Evolutionary conservation across 2,888 invertebrate species (phyloP).

Genomic region (Machimus atricapillus): DNA sequence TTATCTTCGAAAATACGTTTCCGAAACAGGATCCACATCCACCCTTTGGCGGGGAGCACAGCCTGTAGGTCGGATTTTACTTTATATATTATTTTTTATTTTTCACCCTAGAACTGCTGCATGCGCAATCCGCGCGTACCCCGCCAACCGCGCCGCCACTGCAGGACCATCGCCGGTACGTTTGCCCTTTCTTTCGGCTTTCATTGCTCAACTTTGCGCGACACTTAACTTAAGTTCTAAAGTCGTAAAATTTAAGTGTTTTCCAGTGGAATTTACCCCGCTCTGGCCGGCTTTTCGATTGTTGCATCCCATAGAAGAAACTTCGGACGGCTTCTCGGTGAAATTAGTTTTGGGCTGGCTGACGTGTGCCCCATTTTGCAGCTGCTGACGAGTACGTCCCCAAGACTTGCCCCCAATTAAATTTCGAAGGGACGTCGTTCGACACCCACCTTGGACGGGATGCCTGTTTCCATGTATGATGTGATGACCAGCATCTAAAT

Average conservation of each 20-base stretch:
- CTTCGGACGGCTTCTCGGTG: not conserved
- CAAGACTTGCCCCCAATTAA: not conserved
- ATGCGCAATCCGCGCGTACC: slow-evolving; percentile 4
- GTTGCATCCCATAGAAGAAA: not conserved
- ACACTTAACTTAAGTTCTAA: slow-evolving; percentile 47
- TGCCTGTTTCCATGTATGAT: not conserved
- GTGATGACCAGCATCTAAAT: not conserved
- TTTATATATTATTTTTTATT: not conserved
- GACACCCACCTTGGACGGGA: not conserved
- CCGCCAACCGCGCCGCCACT: not conserved
- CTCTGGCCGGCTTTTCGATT: slow-evolving; percentile 22
- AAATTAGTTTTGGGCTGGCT: not conserved
- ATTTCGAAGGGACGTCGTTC: not conserved
- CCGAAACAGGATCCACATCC: slow-evolving; percentile 20
- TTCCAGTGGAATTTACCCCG: slow-evolving; percentile 42
- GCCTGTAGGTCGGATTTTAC: not conserved
- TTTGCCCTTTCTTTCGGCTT: slow-evolving; percentile 39
- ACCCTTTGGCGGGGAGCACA: not conserved
- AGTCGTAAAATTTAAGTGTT: slow-evolving; percentile 47
- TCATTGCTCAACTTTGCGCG: slow-evolving; percentile 47
- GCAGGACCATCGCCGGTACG: slow-evolving; percentile 24
- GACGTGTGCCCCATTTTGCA: not conserved
- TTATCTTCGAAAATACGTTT: not conserved
- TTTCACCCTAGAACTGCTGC: not conserved
- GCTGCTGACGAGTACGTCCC: not conserved